phyloP scores from a whole-genome alignment of 2,113 vertebrate species.

The Phylloscopus whistleri region DNA sequence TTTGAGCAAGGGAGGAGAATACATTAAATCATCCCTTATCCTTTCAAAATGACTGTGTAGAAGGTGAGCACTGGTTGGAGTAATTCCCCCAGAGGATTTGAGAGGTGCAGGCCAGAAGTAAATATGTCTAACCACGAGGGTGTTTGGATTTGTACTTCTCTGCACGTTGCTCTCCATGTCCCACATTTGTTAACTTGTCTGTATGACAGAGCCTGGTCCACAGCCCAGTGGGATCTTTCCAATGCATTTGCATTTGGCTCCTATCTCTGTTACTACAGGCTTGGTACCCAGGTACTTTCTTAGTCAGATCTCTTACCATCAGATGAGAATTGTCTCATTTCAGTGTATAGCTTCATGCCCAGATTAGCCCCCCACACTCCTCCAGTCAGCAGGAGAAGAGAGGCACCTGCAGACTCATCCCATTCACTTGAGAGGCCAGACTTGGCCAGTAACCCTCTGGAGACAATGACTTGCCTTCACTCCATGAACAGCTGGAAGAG shows the following conservation, averaged over 20 bases:
- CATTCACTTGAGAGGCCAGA: not conserved
- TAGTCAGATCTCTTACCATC: not conserved
- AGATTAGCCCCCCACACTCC: not conserved
- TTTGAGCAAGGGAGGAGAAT: not conserved
- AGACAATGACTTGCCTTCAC: not conserved
- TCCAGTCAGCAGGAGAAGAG: not conserved
- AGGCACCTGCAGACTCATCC: not conserved
- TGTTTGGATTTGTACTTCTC: conserved; percentile 23
- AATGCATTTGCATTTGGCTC: not conserved
- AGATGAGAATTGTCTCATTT: not conserved
- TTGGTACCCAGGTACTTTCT: not conserved
- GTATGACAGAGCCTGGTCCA: not conserved
- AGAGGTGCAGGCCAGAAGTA: conserved; percentile 47
- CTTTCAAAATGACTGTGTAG: conserved; percentile 16
- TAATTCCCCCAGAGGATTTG: conserved; percentile 35
- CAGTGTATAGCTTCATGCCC: not conserved
- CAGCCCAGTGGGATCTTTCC: not conserved
- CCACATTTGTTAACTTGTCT: not conserved
- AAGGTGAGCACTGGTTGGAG: conserved; percentile 17
- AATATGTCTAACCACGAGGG: not conserved
- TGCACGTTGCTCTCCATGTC: not conserved
- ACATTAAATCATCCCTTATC: conserved; percentile 43
- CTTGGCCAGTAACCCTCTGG: not conserved
- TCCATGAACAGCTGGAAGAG: not conserved
- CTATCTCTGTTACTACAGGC: not conserved